Percentiles rank a stretch among this genome's conserved stretches.
Conservation (phyloP, 2,113 vertebrate species). For the Myodes glareolus region DNA sequence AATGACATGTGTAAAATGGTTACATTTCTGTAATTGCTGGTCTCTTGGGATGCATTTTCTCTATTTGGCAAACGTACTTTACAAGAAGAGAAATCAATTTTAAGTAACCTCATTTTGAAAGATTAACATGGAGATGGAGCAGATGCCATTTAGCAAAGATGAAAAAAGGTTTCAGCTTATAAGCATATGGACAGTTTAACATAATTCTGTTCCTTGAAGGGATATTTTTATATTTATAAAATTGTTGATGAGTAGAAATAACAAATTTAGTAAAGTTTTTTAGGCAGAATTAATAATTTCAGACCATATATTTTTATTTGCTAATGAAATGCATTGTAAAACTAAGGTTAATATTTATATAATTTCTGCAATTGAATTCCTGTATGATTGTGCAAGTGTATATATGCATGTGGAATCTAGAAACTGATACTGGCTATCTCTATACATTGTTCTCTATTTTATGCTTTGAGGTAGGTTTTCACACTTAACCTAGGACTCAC, state of each 20-base stretch:
- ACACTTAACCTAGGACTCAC: too few relatives aligned
- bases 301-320: slow-evolving; percentile 60
- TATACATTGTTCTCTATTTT: not conserved
- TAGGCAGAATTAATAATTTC: slow-evolving; percentile 78
- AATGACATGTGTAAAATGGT: slow-evolving; percentile 60
- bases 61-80: slow-evolving; percentile 69
- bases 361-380: too few relatives aligned
- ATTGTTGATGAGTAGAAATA: slow-evolving; percentile 74
- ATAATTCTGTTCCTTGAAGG: slow-evolving; percentile 81
- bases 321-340: slow-evolving; percentile 70
- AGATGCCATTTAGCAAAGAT: slow-evolving; percentile 82
- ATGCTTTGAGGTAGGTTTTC: not conserved
- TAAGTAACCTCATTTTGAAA: slow-evolving; percentile 79
- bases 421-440: too few relatives aligned
- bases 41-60: slow-evolving; percentile 56
- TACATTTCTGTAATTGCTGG: slow-evolving; percentile 68
- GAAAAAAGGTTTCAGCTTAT: slow-evolving; percentile 79
- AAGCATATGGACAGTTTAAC: slow-evolving; percentile 74
- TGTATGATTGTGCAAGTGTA: not conserved
- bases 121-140: slow-evolving; percentile 82
- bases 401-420: not conserved
- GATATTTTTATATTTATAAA: slow-evolving; percentile 81
- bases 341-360: slow-evolving; percentile 68
- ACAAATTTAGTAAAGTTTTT: slow-evolving; percentile 80
- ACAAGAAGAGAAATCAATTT: slow-evolving; percentile 83